Base-by-base conservation (phyloP, 2,113 vertebrate genomes). In the Pedetes capensis region DNA sequence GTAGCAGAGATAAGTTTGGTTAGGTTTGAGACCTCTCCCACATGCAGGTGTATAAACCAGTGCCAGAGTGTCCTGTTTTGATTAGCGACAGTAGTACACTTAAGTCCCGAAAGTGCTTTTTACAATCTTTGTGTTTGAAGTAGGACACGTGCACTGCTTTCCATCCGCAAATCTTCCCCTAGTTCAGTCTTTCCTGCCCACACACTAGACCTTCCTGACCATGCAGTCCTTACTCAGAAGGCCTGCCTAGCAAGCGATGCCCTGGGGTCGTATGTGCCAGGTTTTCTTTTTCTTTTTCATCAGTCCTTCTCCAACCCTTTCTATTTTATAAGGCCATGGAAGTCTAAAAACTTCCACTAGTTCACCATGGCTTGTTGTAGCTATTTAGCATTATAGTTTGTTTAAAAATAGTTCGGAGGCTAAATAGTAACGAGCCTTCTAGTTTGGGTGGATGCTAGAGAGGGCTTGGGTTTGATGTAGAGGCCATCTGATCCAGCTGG, bases 141-240 rank as follows among this genome's bases (percentile, higher is more conserved):
- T 13, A 14, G 68, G 23, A 8, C 18, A 1, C 4, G 44, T 12
- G 0, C 3, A 2, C 8, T 18, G 13, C 32, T 27, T 8, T 3
- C 0, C 2, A 22, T 53, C 39, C 5, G 32, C n/a, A 14, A n/a
- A 12, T 14, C 4, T 9, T 11, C 27, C 37, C 61, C 4, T 37
- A 23, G 86, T 27, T 61, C 3, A 39, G 18, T 47, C 64, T 11
- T 17, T 37, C 29, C 34, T 0, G 0, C 42, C 9, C 25, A 13
- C 37, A 3, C 23, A 1, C 1, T 1, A 47, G 39, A n/a, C n/a
- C n/a, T n/a, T n/a, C 18, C 55, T 7, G 0, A 4, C n/a, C 11
- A 12, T 5, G 51, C 13, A 25, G 83, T 53, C 85, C 34, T 68
- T 16, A 3, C 32, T 37, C 1, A 22, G 23, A 51, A 61, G 6